A percentile compares a stretch with the other conserved stretches of the same genome.
phyloP scores from a whole-genome alignment of 2,113 vertebrate genomes.

The Bos taurus region ARS-UCD2.0 NC_037357.1:11121001-11121500 shows the following conservation, averaged over 20 bases:
- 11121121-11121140: neutral
- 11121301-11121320: slow-evolving; percentile 7
- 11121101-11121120: neutral
- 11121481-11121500: neutral
- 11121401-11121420: neutral
- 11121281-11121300: neutral
- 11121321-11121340: neutral
- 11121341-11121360: neutral
- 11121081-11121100: neutral
- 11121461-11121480: neutral
- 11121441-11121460: neutral
- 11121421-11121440: neutral
- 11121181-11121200: neutral
- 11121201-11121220: neutral
- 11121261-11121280: neutral
- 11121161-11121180: neutral
- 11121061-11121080: neutral
- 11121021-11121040: neutral
- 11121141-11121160: neutral
- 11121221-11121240: neutral
- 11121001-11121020: neutral
- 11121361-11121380: neutral
- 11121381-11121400: neutral
- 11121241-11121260: neutral
- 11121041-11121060: neutral